Conservation (phyloP, 2,888 invertebrate genomes). For the Alentia gelatinosa region DNA sequence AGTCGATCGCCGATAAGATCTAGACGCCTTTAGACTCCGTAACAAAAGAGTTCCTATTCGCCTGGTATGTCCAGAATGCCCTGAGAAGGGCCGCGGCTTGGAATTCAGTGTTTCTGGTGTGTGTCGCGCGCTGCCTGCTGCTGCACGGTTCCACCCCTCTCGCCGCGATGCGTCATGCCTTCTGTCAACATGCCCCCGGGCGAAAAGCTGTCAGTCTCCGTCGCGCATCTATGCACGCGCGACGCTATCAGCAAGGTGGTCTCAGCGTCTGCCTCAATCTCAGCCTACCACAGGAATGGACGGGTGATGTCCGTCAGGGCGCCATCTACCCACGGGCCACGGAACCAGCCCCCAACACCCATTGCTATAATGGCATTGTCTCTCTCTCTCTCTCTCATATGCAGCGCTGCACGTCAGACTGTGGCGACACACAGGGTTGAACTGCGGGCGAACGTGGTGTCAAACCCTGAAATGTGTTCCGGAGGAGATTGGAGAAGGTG, state of each 20-base stretch:
- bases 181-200: constrained; percentile 1
- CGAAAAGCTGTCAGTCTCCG: neutral
- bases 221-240: neutral
- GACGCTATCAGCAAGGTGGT: neutral
- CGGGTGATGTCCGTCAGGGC: neutral
- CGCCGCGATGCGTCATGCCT: neutral
- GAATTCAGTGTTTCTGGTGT: neutral
- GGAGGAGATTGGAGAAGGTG: too few species aligned
- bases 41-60: neutral
- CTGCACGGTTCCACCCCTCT: neutral
- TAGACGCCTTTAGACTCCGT: neutral
- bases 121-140: neutral
- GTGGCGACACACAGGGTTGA: too few species aligned
- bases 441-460: neutral
- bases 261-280: neutral
- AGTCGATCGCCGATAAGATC: neutral
- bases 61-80: neutral
- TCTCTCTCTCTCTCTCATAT: too few species aligned
- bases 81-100: neutral
- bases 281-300: neutral
- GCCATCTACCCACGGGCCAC: neutral
- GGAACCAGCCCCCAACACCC: too few species aligned
- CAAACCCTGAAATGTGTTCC: neutral
- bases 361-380: too few species aligned
- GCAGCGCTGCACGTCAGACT: too few species aligned